Evolutionary conservation across 92 coral and sea anemone species (phyloP), one percentile per base, ranked within the genome.

Genomic region (Micromussa lordhowensis): DNA sequence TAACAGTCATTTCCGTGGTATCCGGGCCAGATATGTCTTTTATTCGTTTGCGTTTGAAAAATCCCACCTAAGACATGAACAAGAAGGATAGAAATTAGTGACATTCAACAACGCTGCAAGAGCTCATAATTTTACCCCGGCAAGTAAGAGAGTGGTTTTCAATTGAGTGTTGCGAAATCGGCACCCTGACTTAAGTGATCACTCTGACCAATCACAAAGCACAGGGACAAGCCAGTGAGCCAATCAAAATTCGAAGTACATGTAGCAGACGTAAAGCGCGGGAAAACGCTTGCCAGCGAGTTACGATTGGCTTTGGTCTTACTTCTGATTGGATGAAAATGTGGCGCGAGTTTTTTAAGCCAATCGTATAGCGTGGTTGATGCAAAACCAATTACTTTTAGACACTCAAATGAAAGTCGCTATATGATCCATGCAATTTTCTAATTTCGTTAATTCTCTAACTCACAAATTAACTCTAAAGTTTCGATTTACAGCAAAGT

Each of bases 21-120:
- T 55, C 73, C 31, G 96, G 96, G 40, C 72, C 88, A 48, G 96
- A 93, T 64, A 93, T 93, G 69, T 93, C 94, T 88, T 91, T 93
- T 77, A 88, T 92, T 85, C 93, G 88, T 44, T 95, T 95, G 79
- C 98, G 88, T 87, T 95, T 93, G 85, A 95, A 95, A 91, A 95
- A 93, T n/a, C 96, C 96, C 78, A 89, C 24, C 96, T 93, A 48
- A 9, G 82, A 57, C 17, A 57, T 26, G 22, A 70, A 68, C 22
- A 59, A 18, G 26, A 35, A 5, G 77, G 40, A 22, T 2, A 30
- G 6, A 13, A 54, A 28, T 24, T 44, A 12, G 30, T 2, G 51
- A 32, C 3, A 48, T 77, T 30, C 21, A 28, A 77, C 12, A 77
- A 44, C 44, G 22, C 79, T 35, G 16, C 32, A 68, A 68, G 16